Evolutionary conservation across 1,140 invertebrate genomes (phyloP).

Genomic region (Orussus abietinus): DNA sequence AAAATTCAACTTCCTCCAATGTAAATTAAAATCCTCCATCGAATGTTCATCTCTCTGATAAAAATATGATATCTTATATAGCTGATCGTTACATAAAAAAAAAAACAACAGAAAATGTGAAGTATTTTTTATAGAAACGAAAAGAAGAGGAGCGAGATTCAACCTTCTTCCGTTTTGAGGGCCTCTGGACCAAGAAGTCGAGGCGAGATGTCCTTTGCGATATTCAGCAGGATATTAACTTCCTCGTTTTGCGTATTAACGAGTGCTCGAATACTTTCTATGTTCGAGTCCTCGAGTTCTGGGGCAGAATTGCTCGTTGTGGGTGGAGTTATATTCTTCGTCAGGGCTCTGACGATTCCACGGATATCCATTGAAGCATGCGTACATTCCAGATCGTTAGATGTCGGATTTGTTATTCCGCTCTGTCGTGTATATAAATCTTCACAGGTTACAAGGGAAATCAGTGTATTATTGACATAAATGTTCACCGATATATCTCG

Average conservation of each 20-base stretch:
- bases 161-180: constrained; percentile 31
- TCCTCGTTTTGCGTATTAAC: constrained; percentile 49
- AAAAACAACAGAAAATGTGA: too few species aligned
- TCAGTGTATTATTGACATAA: constrained; percentile 9
- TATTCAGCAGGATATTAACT: constrained; percentile 40
- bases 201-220: constrained; percentile 42
- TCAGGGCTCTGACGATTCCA: constrained; percentile 27
- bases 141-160: too few species aligned
- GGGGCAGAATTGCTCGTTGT: constrained; percentile 16
- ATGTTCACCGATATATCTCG: constrained; percentile 52
- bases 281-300: constrained; percentile 24
- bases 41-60: too few species aligned
- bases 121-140: too few species aligned
- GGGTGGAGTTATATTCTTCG: constrained; percentile 32
- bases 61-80: too few species aligned
- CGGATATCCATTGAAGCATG: too few species aligned
- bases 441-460: constrained; percentile 12
- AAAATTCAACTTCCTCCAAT: constrained; percentile 14
- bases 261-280: constrained; percentile 47
- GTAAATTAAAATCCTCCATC: too few species aligned
- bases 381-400: too few species aligned
- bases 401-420: not conserved
- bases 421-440: not conserved
- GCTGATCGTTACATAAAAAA: too few species aligned
- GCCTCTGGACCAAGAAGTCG: constrained; percentile 44